Percentiles rank a stretch among this genome's conserved stretches.
Conservation (phyloP, 1,140 invertebrate genomes). For the Notospermus geniculatus region DNA sequence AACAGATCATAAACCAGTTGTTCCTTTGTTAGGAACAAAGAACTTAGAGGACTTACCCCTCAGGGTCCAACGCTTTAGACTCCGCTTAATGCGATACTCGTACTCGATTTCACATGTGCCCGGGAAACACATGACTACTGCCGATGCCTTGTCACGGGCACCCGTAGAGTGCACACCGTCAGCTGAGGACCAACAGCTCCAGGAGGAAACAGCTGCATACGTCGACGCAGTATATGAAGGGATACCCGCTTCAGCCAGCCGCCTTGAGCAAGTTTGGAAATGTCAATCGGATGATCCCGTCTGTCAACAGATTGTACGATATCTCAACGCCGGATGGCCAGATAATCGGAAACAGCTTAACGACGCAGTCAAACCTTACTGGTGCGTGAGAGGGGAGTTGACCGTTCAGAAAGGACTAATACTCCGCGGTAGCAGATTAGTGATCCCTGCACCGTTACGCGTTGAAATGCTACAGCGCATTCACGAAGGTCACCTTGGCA, state of each 20-base stretch:
- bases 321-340: slow-evolving; percentile 14
- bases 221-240: slow-evolving; percentile 8
- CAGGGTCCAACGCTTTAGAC: slow-evolving; percentile 21
- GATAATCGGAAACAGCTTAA: not conserved
- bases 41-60: slow-evolving; percentile 17
- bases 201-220: slow-evolving; percentile 9
- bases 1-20: slow-evolving; percentile 25
- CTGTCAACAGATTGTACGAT: not conserved
- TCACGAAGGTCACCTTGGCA: slow-evolving; percentile 22
- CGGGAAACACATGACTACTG: slow-evolving; percentile 19
- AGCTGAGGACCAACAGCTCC: slow-evolving; percentile 8
- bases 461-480: slow-evolving; percentile 13
- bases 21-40: slow-evolving; percentile 22
- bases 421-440: slow-evolving; percentile 3
- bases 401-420: slow-evolving; percentile 13
- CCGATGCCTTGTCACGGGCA: slow-evolving; percentile 18
- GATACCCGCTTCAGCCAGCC: slow-evolving; percentile 8
- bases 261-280: slow-evolving; percentile 13
- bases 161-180: too few species aligned
- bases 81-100: slow-evolving; percentile 20
- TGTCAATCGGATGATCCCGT: slow-evolving; percentile 14
- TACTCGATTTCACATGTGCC: slow-evolving; percentile 18
- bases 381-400: slow-evolving; percentile 8
- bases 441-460: slow-evolving; percentile 7
- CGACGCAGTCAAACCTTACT: slow-evolving; percentile 10